Evolutionary conservation across 2,888 invertebrate species (phyloP).

Genomic region (Ptychoptera albimana): DNA sequence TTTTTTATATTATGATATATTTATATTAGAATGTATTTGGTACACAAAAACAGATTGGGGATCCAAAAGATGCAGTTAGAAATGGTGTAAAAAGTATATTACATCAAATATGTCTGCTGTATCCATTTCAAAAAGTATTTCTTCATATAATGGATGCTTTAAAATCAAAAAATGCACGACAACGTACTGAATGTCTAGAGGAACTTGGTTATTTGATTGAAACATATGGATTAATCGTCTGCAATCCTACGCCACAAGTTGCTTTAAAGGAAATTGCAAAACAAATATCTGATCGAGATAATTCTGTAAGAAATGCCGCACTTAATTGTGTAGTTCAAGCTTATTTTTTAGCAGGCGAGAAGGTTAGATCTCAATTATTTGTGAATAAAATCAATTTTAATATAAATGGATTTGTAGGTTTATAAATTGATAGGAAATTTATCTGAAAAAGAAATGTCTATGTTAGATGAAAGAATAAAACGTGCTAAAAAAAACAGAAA

Average conservation of each 20-base stretch:
- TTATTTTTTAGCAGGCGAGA: constrained; percentile 81
- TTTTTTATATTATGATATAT: too few species aligned
- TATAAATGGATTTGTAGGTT: constrained; percentile 29
- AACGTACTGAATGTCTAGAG: constrained; percentile 90
- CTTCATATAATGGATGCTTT: constrained; percentile 85
- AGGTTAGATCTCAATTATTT: constrained; percentile 9
- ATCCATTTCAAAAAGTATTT: constrained; percentile 79
- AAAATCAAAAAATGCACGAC: constrained; percentile 92
- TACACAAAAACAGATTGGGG: constrained; percentile 68
- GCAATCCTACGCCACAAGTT: constrained; percentile 61
- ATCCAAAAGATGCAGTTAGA: constrained; percentile 89
- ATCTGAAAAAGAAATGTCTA: constrained; percentile 85
- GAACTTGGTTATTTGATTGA: constrained; percentile 77
- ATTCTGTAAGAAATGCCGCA: constrained; percentile 88
- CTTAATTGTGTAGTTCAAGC: constrained; percentile 86
- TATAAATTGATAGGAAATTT: constrained; percentile 86
- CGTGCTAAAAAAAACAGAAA: constrained; percentile 56
- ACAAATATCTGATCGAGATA: constrained; percentile 92
- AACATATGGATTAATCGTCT: constrained; percentile 67
- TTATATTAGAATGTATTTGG: too few species aligned
- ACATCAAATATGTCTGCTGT: constrained; percentile 69
- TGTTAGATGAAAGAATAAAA: constrained; percentile 92
- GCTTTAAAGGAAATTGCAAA: constrained; percentile 76
- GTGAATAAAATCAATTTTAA: not conserved
- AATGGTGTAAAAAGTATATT: constrained; percentile 76